phyloP scores from a whole-genome alignment of 2,888 invertebrate species.

The Sycophila texana region DNA sequence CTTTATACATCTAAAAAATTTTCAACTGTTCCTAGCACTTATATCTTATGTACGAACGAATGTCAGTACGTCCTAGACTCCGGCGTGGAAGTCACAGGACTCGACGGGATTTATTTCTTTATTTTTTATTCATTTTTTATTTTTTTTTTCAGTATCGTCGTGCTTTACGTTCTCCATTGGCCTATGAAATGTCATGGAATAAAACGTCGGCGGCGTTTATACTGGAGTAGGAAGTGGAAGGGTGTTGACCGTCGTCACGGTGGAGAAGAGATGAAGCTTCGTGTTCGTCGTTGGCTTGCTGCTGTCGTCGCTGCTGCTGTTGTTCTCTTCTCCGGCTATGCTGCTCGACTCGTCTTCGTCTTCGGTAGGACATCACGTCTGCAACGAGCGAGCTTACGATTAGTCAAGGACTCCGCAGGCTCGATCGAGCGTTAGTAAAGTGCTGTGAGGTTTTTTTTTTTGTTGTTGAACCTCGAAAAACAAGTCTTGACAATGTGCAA shows the following conservation, averaged over 20 bases:
- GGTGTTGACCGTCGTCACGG: constrained; percentile 69
- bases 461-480: too few species aligned
- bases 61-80: constrained; percentile 34
- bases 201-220: constrained; percentile 74
- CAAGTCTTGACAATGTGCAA: neutral
- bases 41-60: constrained; percentile 31
- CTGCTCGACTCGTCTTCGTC: constrained; percentile 75
- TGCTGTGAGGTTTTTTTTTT: too few species aligned
- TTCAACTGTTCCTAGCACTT: constrained; percentile 17
- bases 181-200: constrained; percentile 54
- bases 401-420: constrained; percentile 4
- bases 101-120: constrained; percentile 27
- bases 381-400: constrained; percentile 34
- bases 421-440: constrained; percentile 21
- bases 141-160: neutral
- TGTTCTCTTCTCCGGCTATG: constrained; percentile 53
- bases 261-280: constrained; percentile 71
- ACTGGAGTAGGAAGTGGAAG: constrained; percentile 82
- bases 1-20: constrained; percentile 3
- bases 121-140: neutral
- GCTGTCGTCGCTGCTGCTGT: constrained; percentile 15
- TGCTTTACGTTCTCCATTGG: constrained; percentile 1
- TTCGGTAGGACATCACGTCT: constrained; percentile 79
- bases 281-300: constrained; percentile 33
- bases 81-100: constrained; percentile 24